A percentile compares a stretch with the other conserved stretches of the same genome.
Evolutionary conservation across 2,113 vertebrate genomes (phyloP).

Genomic region (Hydropotes inermis): DNA sequence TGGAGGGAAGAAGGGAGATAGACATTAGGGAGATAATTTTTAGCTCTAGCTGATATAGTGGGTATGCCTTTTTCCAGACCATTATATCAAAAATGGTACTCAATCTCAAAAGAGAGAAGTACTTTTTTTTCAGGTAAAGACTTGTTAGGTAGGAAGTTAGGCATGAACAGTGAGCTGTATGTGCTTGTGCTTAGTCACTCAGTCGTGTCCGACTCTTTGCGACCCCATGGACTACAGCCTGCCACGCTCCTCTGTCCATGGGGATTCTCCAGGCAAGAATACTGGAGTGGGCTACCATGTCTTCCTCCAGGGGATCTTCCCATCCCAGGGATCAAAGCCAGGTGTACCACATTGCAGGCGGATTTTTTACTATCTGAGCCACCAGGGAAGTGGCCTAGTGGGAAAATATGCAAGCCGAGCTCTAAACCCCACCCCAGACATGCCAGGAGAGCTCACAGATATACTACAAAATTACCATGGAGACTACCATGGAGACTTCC

Average conservation of each 20-base stretch:
- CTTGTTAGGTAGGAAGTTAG: not conserved
- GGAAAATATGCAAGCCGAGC: not conserved
- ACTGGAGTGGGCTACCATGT: not conserved
- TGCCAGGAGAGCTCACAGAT: not conserved
- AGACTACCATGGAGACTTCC: not conserved
- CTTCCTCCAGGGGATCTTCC: not conserved
- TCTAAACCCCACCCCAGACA: not conserved
- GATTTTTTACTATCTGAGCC: not conserved
- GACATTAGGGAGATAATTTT: not conserved
- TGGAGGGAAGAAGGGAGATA: not conserved
- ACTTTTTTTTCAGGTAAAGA: not conserved
- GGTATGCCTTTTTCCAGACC: not conserved
- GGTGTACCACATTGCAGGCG: not conserved
- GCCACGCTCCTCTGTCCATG: not conserved
- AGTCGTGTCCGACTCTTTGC: not conserved
- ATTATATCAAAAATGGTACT: not conserved
- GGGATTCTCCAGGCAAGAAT: not conserved
- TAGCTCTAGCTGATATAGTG: too few relatives aligned
- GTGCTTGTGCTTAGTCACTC: not conserved
- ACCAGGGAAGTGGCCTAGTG: not conserved
- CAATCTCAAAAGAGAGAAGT: not conserved
- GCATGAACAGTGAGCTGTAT: too few relatives aligned
- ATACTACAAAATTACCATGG: not conserved
- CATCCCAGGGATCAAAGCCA: not conserved
- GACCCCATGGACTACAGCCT: accelerated